Conservation (phyloP, 1,140 invertebrate genomes). For the Drosophila lacteicornis region DNA sequence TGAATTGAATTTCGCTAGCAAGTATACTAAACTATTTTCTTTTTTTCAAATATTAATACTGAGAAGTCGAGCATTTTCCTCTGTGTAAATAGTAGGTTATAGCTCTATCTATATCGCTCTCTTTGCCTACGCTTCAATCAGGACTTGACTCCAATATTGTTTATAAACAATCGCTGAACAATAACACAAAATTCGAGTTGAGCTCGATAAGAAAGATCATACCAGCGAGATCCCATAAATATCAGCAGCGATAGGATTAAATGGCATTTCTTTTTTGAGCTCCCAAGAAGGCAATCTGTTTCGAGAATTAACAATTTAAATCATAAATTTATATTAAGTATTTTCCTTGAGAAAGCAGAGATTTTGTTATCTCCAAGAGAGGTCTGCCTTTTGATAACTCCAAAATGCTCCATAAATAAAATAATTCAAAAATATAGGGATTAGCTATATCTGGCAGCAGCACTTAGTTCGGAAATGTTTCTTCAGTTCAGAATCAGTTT, state of each 20-base stretch:
- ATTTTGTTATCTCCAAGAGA: not conserved
- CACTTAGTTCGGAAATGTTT: not conserved
- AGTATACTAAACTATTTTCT: too few species aligned
- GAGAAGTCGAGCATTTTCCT: not conserved
- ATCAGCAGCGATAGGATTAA: constrained; percentile 2
- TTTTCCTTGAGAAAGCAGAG: not conserved
- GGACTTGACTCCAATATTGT: constrained; percentile 50
- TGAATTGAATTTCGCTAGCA: too few species aligned
- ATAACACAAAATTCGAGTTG: constrained; percentile 13
- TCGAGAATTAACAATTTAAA: constrained; percentile 8
- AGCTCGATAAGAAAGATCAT: constrained; percentile 40
- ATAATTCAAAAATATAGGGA: not conserved
- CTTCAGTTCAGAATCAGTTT: constrained; percentile 31
- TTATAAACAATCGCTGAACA: constrained; percentile 65
- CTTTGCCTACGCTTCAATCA: constrained; percentile 5
- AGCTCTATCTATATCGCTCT: constrained; percentile 1
- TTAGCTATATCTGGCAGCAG: not conserved
- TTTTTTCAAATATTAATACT: too few species aligned
- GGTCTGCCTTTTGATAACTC: not conserved
- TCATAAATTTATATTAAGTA: not conserved
- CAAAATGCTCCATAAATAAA: not conserved
- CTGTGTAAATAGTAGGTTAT: not conserved
- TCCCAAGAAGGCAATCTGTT: not conserved
- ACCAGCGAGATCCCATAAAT: constrained; percentile 24
- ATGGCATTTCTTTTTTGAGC: too few species aligned